phyloP scores from a whole-genome alignment of 1,140 invertebrate genomes.

The Drosophila hydei region DNA sequence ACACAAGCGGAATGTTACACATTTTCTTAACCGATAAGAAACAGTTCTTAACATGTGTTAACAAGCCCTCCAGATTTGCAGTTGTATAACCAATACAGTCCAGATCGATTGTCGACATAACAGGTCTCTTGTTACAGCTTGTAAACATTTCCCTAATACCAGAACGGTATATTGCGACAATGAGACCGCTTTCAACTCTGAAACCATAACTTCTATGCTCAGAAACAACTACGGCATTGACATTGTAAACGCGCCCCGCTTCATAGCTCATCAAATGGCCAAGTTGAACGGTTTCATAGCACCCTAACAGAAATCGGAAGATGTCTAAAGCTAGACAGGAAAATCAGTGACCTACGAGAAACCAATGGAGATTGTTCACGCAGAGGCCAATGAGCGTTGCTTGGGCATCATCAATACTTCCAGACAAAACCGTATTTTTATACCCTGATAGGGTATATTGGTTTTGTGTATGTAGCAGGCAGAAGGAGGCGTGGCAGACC shows the following conservation, averaged over 20 bases:
- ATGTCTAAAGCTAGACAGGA: slow-evolving; percentile 23
- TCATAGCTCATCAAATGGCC: no score
- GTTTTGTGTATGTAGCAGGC: no score
- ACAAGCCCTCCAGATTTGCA: no score
- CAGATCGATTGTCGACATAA: neutral
- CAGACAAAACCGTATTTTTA: slow-evolving; percentile 9
- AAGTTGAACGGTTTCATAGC: slow-evolving; percentile 18
- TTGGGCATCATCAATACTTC: neutral
- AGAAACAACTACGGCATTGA: no score
- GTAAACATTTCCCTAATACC: neutral
- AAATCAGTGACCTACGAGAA: slow-evolving; percentile 1
- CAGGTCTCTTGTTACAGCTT: neutral
- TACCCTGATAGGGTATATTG: no score
- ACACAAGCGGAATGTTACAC: no score
- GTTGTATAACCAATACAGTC: neutral
- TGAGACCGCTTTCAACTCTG: neutral
- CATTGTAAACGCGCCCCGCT: no score
- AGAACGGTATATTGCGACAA: neutral
- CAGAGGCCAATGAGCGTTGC: neutral
- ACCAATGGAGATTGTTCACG: slow-evolving; percentile 25
- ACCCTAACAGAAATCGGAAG: slow-evolving; percentile 28
- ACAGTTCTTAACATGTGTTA: no score
- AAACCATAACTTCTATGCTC: no score
- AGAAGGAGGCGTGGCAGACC: no score
- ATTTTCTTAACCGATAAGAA: no score